Evolutionary conservation across 2,113 vertebrate species (phyloP).

Genomic region (Paraplagusia blochii): DNA sequence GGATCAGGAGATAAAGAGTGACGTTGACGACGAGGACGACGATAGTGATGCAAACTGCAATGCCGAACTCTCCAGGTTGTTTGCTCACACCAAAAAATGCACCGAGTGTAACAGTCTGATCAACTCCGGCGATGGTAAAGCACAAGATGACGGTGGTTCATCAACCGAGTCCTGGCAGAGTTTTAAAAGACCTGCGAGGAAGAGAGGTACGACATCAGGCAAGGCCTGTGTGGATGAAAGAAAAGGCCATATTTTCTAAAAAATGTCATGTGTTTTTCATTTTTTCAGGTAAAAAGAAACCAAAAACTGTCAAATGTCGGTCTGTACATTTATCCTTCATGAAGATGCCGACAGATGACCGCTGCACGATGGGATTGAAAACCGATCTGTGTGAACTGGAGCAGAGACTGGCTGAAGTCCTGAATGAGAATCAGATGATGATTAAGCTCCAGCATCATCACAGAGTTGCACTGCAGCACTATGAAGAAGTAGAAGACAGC

Average conservation of each 20-base stretch:
- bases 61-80: background rate
- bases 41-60: background rate
- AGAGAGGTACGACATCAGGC: background rate
- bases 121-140: background rate
- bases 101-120: too few relatives aligned
- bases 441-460: background rate
- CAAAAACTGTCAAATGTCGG: background rate
- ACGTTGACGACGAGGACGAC: background rate
- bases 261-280: background rate
- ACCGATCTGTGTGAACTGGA: background rate
- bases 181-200: background rate
- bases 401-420: background rate
- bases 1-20: too few relatives aligned
- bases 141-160: background rate
- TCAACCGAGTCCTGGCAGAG: background rate
- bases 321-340: background rate
- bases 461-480: background rate
- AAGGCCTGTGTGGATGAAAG: background rate
- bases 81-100: background rate
- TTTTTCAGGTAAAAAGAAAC: background rate
- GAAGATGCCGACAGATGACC: background rate
- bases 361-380: background rate
- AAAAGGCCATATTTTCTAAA: too few relatives aligned
- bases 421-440: background rate
- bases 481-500: background rate